Conservation (phyloP, 2,113 vertebrate species). For the Burhinus bistriatus region DNA sequence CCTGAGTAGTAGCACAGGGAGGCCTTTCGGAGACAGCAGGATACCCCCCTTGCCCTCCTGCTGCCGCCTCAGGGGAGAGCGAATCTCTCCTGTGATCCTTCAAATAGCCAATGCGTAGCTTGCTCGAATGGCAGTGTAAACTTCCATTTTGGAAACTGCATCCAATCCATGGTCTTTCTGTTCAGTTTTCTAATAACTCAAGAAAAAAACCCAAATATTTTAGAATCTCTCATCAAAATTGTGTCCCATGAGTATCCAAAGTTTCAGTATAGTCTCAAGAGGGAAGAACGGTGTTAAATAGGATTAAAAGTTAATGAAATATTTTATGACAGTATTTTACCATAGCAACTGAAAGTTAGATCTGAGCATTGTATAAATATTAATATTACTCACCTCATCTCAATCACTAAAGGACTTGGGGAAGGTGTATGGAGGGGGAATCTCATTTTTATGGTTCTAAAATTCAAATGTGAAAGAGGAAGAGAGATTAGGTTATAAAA, state of each 20-base stretch:
- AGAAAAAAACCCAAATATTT: not conserved
- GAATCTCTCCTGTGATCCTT: not conserved
- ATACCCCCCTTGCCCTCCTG: not conserved
- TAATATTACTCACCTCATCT: conserved; percentile 53
- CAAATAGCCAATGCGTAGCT: accelerated
- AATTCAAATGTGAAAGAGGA: conserved; percentile 55
- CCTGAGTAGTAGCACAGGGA: accelerated
- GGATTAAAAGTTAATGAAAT: conserved; percentile 75
- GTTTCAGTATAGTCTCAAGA: not conserved
- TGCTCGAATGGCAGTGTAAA: not conserved
- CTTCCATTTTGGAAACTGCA: not conserved
- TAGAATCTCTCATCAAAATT: not conserved
- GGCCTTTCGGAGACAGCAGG: not conserved
- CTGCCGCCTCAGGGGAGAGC: not conserved
- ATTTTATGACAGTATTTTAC: conserved; percentile 61
- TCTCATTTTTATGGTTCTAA: conserved; percentile 60
- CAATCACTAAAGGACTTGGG: conserved; percentile 24
- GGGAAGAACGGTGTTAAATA: not conserved
- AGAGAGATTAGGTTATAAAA: conserved; percentile 68
- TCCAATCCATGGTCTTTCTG: not conserved
- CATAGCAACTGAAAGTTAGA: conserved; percentile 53
- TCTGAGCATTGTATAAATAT: conserved; percentile 57
- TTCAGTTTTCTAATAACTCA: not conserved
- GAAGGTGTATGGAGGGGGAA: not conserved
- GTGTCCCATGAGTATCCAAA: not conserved